phyloP scores from a whole-genome alignment of 23 tunicate genomes.

The Styela plicata region DNA sequence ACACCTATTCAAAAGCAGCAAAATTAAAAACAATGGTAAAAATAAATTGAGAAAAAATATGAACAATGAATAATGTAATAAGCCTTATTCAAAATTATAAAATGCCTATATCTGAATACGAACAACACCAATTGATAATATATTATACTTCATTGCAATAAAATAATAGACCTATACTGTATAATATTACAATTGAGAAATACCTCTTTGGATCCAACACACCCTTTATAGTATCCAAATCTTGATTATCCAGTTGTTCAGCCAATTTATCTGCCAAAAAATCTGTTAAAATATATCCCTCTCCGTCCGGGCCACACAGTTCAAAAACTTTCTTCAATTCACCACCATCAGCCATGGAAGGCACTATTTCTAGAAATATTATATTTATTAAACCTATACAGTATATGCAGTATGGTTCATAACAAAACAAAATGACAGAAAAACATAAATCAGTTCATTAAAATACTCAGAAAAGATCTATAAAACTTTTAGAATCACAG shows the following conservation, averaged over 20 bases:
- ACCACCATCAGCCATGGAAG: conserved; percentile 25
- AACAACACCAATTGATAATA: too few relatives aligned
- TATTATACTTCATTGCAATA: too few relatives aligned
- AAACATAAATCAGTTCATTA: not conserved
- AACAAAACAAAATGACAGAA: not conserved
- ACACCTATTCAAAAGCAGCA: too few relatives aligned
- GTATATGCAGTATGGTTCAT: not conserved
- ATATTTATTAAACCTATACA: too few relatives aligned
- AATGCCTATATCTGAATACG: too few relatives aligned
- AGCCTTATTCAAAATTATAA: too few relatives aligned
- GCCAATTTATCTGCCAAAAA: conserved; percentile 59
- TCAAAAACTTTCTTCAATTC: conserved; percentile 61
- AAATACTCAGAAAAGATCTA: not conserved
- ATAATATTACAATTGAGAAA: too few relatives aligned
- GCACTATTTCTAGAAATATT: not conserved
- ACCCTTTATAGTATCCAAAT: conserved; percentile 43
- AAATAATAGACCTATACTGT: too few relatives aligned
- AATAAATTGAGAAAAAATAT: too few relatives aligned
- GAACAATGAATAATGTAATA: too few relatives aligned
- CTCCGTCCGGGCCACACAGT: conserved; percentile 74
- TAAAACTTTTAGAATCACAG: not conserved
- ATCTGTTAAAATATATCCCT: conserved; percentile 77
- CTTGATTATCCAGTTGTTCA: conserved; percentile 53
- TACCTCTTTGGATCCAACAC: conserved; percentile 66
- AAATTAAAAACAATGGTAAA: too few relatives aligned